Percentiles rank a stretch among this genome's conserved stretches.
These are phyloP conservation scores for Coluber constrictor DNA, from an alignment of 2,797 vertebrate species.

Conservation along the genomic window DNA sequence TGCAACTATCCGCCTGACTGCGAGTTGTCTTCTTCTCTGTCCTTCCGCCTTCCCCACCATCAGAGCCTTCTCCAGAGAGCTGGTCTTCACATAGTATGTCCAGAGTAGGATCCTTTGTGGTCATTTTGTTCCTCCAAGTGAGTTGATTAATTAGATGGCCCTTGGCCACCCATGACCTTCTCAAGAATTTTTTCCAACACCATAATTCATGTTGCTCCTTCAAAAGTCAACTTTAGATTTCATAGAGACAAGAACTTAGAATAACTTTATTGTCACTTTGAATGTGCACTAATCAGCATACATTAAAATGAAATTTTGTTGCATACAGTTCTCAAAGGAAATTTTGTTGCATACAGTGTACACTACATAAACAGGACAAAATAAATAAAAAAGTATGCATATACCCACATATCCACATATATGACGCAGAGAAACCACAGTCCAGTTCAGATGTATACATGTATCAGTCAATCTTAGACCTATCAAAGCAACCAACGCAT, in stretches of 20 bases:
- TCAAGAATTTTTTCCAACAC: not conserved
- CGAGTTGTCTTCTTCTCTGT: not conserved
- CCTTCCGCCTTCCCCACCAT: not conserved
- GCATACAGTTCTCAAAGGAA: too few relatives aligned
- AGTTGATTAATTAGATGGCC: not conserved
- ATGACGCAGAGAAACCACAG: too few relatives aligned
- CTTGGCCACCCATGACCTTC: not conserved
- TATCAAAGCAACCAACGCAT: not conserved
- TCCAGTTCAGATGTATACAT: too few relatives aligned
- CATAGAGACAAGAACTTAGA: not conserved
- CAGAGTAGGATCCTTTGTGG: not conserved
- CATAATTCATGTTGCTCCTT: not conserved
- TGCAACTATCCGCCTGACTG: not conserved
- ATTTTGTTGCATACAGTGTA: too few relatives aligned
- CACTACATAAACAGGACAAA: too few relatives aligned
- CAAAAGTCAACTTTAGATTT: not conserved
- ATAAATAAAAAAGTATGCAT: too few relatives aligned
- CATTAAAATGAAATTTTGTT: too few relatives aligned
- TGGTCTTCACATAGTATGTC: not conserved
- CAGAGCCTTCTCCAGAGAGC: not conserved
- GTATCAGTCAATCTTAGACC: not conserved
- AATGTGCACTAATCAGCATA: too few relatives aligned
- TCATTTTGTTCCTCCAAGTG: not conserved
- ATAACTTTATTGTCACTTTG: too few relatives aligned
- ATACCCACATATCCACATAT: too few relatives aligned